Percentiles rank a stretch among this genome's conserved stretches.
These are phyloP conservation scores for Lacanobia wlatinum DNA, from an alignment of 2,888 invertebrate species.

Conservation along the genomic window DNA sequence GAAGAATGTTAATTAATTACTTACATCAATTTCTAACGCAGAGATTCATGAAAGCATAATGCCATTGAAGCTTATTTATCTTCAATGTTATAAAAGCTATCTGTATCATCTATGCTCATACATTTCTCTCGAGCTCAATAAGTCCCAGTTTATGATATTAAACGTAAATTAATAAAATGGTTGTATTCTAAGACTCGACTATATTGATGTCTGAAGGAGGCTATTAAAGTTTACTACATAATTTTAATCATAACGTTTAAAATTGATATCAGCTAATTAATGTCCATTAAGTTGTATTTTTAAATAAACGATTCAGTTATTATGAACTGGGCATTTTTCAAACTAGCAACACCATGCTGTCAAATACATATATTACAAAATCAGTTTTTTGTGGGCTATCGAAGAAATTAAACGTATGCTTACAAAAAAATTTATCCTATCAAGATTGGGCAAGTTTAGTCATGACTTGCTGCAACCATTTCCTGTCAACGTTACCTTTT, in stretches of 20 bases:
- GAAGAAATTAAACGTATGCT: neutral
- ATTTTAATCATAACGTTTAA: conserved; percentile 22
- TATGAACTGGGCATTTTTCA: conserved; percentile 10
- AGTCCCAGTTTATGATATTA: conserved; percentile 19
- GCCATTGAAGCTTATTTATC: conserved; percentile 14
- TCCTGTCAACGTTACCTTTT: neutral
- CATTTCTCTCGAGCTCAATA: conserved; percentile 51
- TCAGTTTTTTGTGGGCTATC: neutral
- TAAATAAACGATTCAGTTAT: neutral
- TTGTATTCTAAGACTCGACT: conserved; percentile 12
- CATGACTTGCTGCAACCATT: neutral
- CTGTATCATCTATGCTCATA: conserved; percentile 21
- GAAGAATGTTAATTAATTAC: neutral
- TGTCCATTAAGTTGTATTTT: neutral
- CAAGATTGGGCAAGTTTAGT: neutral
- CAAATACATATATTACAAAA: neutral
- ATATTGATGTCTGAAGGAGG: conserved; percentile 17
- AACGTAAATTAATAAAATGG: conserved; percentile 34
- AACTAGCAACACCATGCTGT: neutral
- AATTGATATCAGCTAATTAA: conserved; percentile 18
- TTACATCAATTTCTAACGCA: neutral
- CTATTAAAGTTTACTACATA: conserved; percentile 31
- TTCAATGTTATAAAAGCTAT: conserved; percentile 36
- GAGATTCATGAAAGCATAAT: conserved; percentile 28
- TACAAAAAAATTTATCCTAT: neutral